phyloP scores from a whole-genome alignment of 2,797 vertebrate genomes.

The Melanotaenia boesemani region DNA sequence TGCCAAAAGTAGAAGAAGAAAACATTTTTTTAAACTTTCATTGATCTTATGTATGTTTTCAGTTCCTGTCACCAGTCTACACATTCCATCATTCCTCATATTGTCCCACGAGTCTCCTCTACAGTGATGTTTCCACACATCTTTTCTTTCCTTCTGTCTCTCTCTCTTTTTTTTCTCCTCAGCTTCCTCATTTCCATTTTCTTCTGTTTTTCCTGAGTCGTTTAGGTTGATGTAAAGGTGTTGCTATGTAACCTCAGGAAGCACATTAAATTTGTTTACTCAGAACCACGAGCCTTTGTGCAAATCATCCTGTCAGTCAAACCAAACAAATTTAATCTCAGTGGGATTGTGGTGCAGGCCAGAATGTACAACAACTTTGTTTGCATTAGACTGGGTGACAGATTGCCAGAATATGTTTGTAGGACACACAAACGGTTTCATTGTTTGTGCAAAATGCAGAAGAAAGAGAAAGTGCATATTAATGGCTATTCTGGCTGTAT shows the following conservation, averaged over 20 bases:
- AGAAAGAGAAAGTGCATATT: conserved; percentile 1
- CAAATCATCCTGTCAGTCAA: conserved; percentile 44
- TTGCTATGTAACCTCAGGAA: conserved; percentile 30
- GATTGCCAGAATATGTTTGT: no score
- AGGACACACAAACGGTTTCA: no score
- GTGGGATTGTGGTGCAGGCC: conserved; percentile 1
- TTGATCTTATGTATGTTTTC: conserved; percentile 8
- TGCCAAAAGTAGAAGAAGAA: conserved; percentile 13
- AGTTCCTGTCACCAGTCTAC: conserved; percentile 25
- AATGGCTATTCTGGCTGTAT: conserved; percentile 16
- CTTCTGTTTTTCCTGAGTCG: neutral
- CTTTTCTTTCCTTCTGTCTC: neutral
- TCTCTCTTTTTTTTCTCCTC: neutral
- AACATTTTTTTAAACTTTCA: conserved; percentile 30
- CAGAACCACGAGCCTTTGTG: conserved; percentile 25
- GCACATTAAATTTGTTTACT: conserved; percentile 18
- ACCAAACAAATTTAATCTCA: conserved; percentile 2
- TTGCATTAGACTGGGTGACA: neutral
- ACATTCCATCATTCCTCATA: conserved; percentile 31
- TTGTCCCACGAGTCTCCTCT: conserved; percentile 23
- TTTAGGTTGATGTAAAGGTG: neutral
- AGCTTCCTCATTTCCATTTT: neutral
- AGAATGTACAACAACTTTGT: conserved; percentile 1
- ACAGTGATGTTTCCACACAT: neutral
- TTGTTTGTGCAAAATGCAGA: conserved; percentile 24